Percentiles rank a stretch among this genome's conserved stretches.
Conservation (phyloP, 2,797 vertebrate genomes). For the Chelidonichthys spinosus region DNA sequence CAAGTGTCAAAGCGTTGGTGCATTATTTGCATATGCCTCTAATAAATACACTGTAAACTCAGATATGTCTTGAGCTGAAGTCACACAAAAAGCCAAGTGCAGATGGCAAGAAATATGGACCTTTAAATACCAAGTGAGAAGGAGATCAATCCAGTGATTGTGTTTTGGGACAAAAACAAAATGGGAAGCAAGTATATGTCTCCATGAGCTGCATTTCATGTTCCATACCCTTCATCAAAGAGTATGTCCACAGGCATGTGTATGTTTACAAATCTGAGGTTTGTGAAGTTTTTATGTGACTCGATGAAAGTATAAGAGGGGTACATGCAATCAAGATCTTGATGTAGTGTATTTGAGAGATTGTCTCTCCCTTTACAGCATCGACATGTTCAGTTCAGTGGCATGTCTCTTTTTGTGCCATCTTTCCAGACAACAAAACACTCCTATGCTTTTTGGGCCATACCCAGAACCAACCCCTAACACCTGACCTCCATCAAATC, state of each 20-base stretch:
- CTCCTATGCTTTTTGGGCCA: background rate
- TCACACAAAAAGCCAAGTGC: conserved; percentile 16
- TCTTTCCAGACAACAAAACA: conserved; percentile 24
- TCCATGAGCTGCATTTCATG: background rate
- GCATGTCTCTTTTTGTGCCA: conserved; percentile 8
- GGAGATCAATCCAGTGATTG: conserved; percentile 49
- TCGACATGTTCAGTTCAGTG: conserved; percentile 23
- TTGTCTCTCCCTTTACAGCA: conserved; percentile 20
- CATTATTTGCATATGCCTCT: conserved; percentile 9
- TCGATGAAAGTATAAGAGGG: background rate
- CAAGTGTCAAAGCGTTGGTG: background rate
- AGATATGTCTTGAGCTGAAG: conserved; percentile 21
- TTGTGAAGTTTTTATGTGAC: conserved; percentile 14
- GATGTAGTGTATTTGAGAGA: conserved; percentile 8
- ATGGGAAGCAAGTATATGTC: background rate
- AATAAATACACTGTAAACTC: conserved; percentile 40
- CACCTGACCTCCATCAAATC: conserved; percentile 15
- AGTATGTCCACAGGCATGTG: conserved; percentile 16
- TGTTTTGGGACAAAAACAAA: background rate
- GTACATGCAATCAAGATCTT: conserved; percentile 1
- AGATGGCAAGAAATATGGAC: background rate
- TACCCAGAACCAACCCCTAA: conserved; percentile 1
- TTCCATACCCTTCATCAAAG: background rate
- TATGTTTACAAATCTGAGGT: conserved; percentile 9
- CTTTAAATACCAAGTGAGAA: conserved; percentile 13